These are phyloP conservation scores for Eulemur coronatus DNA, from an alignment of 2,797 vertebrate species.

Conservation along the genomic window DNA sequence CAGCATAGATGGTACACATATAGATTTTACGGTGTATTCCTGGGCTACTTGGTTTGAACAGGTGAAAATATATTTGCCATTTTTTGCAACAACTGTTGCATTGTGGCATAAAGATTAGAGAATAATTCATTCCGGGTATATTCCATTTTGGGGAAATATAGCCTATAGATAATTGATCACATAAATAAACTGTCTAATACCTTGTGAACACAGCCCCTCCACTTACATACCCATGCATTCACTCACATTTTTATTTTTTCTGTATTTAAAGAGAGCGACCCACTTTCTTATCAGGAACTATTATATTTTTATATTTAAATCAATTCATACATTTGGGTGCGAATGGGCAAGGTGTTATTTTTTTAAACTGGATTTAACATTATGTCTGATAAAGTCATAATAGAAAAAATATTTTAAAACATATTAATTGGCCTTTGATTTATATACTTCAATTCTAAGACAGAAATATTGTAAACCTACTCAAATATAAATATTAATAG, in stretches of 20 bases:
- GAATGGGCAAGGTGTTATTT: background rate
- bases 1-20: background rate
- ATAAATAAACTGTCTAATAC: background rate
- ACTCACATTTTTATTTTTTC: background rate
- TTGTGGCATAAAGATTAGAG: background rate
- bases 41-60: background rate
- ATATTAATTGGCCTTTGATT: background rate
- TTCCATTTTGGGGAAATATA: background rate
- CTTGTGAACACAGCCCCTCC: background rate
- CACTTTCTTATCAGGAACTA: background rate
- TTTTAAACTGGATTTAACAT: background rate
- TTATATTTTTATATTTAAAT: background rate
- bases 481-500: background rate
- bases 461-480: background rate
- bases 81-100: background rate
- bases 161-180: background rate
- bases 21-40: background rate
- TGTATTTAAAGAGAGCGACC: background rate
- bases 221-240: background rate
- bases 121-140: background rate
- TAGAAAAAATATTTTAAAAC: background rate
- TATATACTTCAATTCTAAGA: background rate
- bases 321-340: background rate
- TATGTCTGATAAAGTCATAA: background rate
- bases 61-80: background rate